These are phyloP conservation scores for Enteromius anoplus DNA, from an alignment of 2,797 vertebrate species.

Conservation along the genomic window DNA sequence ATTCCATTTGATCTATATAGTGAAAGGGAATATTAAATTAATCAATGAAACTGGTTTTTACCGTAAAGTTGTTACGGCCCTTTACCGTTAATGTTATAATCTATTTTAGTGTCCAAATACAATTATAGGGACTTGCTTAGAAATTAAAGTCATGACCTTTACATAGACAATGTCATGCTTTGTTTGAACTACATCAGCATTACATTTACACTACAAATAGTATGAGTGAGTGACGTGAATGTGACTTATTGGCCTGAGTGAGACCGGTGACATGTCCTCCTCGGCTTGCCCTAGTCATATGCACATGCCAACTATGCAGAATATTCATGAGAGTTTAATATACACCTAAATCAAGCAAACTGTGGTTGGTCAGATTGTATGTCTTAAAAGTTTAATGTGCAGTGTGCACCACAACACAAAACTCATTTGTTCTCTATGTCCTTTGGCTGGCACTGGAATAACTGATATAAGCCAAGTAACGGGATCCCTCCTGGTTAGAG, in stretches of 20 bases:
- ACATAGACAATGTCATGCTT: neutral
- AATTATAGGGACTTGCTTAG: neutral
- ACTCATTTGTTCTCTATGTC: neutral
- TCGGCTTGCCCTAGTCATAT: neutral
- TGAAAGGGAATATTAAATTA: neutral
- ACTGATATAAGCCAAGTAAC: neutral
- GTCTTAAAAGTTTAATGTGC: neutral
- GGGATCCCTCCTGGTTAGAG: neutral
- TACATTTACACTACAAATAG: neutral
- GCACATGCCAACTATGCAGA: neutral
- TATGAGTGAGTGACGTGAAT: neutral
- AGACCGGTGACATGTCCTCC: neutral
- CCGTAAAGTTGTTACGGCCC: neutral
- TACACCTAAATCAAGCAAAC: neutral
- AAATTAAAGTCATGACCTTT: neutral
- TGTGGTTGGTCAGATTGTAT: neutral
- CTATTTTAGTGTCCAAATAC: neutral
- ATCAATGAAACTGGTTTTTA: neutral
- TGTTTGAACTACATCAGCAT: neutral
- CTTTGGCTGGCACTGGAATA: neutral
- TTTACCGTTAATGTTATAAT: neutral
- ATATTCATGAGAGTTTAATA: neutral
- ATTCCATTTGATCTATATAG: neutral
- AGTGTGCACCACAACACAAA: neutral
- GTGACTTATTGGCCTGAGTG: slow-evolving; percentile 1